Evolutionary conservation across 2,113 vertebrate genomes (phyloP).

Genomic region (Neodon shergylaensis): DNA sequence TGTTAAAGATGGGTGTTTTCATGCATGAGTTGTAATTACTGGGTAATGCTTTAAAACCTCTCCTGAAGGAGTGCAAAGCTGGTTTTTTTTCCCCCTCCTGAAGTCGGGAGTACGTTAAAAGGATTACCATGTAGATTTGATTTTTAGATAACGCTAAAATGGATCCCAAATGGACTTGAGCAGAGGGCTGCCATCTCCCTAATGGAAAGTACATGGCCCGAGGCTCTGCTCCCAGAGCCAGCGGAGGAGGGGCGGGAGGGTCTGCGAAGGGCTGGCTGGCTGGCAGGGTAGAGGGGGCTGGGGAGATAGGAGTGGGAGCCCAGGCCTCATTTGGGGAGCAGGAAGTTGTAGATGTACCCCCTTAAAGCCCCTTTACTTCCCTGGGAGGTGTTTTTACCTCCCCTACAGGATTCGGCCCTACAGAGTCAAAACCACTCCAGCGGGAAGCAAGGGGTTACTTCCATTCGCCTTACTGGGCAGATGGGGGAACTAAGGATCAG

Average conservation of each 20-base stretch:
- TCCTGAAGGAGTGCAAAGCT: conserved; percentile 89
- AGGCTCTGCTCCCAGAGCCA: conserved; percentile 87
- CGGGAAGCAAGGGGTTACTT: background rate
- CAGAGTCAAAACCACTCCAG: background rate
- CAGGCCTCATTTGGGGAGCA: background rate
- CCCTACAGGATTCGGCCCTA: background rate
- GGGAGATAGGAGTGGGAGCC: background rate
- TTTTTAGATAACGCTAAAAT: conserved; percentile 95
- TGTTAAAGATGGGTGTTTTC: conserved; percentile 88
- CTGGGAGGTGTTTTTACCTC: background rate
- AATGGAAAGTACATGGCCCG: conserved; percentile 95
- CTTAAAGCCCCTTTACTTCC: background rate
- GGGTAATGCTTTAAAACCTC: conserved; percentile 91
- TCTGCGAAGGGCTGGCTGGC: conserved; percentile 54
- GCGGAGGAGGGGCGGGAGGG: conserved; percentile 24
- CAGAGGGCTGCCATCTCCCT: conserved; percentile 96
- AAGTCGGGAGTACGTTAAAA: conserved; percentile 94
- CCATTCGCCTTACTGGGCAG: background rate
- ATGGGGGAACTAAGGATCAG: background rate
- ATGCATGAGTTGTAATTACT: conserved; percentile 89
- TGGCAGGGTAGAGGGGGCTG: background rate
- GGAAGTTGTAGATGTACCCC: background rate
- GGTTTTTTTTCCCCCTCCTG: conserved; percentile 83
- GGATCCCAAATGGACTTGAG: conserved; percentile 95
- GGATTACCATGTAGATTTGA: conserved; percentile 94